These are phyloP conservation scores for Anabacerthia variegaticeps DNA, from an alignment of 2,797 vertebrate genomes.

Conservation along the genomic window DNA sequence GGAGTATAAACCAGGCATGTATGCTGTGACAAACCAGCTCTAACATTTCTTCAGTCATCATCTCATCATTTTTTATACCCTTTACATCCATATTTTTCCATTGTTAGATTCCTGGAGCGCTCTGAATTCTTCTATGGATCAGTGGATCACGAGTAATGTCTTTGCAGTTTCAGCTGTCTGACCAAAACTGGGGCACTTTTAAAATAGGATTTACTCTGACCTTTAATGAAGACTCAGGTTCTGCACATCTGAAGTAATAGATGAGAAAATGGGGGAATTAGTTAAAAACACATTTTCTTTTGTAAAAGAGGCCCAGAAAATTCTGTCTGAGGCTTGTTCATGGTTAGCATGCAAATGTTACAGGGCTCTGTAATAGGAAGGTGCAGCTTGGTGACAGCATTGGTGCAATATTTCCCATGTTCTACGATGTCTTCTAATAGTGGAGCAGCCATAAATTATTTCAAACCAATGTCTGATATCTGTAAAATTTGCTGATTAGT, in stretches of 20 bases:
- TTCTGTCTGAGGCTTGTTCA: background rate
- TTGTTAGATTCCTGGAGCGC: background rate
- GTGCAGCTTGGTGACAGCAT: background rate
- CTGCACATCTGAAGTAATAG: background rate
- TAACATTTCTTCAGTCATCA: background rate
- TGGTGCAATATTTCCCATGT: background rate
- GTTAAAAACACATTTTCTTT: background rate
- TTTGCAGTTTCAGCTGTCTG: background rate
- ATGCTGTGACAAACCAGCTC: background rate
- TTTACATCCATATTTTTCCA: background rate
- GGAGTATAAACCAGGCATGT: background rate
- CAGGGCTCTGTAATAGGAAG: background rate
- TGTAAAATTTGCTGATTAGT: background rate
- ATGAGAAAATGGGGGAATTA: conserved; percentile 34
- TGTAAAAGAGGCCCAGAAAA: background rate
- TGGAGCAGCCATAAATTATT: background rate
- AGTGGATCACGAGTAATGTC: background rate
- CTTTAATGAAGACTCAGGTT: background rate
- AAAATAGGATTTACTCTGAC: conserved; percentile 11
- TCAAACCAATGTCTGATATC: background rate
- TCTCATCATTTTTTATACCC: background rate
- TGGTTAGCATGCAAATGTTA: background rate
- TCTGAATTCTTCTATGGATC: background rate
- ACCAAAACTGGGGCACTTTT: background rate
- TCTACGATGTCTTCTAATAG: background rate